Base-by-base conservation (phyloP, 1,140 invertebrate genomes). In the Stegodyphus dumicola region DNA sequence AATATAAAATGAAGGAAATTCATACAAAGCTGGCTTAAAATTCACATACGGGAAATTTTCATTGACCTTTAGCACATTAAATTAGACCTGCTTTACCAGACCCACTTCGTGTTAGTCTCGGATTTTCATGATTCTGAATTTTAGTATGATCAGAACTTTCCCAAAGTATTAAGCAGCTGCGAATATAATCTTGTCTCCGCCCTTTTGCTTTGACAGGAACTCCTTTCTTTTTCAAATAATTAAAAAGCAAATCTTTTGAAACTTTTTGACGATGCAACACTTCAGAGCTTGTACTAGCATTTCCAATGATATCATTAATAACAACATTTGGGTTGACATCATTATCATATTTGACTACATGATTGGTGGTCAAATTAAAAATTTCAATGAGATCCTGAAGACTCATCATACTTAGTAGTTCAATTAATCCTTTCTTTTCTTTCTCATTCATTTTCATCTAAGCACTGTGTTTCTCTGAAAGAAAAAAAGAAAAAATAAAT, bases 241-340 rank as follows among this genome's bases (percentile, higher is more conserved):
- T 77, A 48, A 64, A 67, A n/a, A 77, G 76, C 56, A 77, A 13
- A 65, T 77, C 76, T 9, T 67, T 77, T n/a, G 56, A 52, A 49
- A 77, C 76, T 67, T 77, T 77, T 48, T 77, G 76, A 17, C 76
- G 76, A 18, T 77, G 76, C 2, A 77, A 64, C 13, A 77, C 54
- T 52, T 77, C 76, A 10, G 76, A 77, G 64, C 76, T 77, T 33
- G 33, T 77, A 49, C 76, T 51, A 15, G 76, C 76, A 53, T 77
- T 77, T 3, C 51, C 51, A 10, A 77, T 77, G 13, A 77, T 77
- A n/a, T 77, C 76, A 52, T 67, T 53, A 13, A 77, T 77, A 13
- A 77, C 76, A 13, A 66, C 64, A 17, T n/a, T 66, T 10, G 76
- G n/a, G 17, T 51, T 77, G 6, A 67, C 65, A 9, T 15, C 65